Base-by-base conservation (phyloP, 2,113 vertebrate genomes). In the Megaleporinus macrocephalus region DNA sequence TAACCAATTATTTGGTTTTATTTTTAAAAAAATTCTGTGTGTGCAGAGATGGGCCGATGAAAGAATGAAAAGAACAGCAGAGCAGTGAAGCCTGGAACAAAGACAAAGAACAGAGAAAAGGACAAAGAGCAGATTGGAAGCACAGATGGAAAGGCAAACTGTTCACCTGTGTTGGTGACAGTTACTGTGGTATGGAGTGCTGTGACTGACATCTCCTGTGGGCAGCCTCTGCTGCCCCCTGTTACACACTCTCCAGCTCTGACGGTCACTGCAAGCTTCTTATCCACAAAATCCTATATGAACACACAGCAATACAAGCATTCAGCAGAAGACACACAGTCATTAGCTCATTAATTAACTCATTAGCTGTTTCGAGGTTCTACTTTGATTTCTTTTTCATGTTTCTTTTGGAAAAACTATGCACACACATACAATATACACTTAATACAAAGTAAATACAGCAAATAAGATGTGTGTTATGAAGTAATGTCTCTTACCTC, bases 231-330 rank as follows among this genome's bases (percentile, higher is more conserved):
- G 0, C 92, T 69, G 9, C 66, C 83, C 0, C 13, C 89, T 79
- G 62, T 86, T 1, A 88, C 76, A 0, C 95, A 95, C 0, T 89
- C 85, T 11, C 90, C 90, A 11, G 86, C 90, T 81, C 94, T 93
- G 0, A 93, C 88, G 0, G 72, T 87, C 22, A 96, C 86, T 83
- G 92, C 84, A 83, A 97, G 90, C 88, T 92, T 95, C 83, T 90
- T 92, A 53, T 95, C 92, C n/a, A 92, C 83, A 9, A 94, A 95
- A 80, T 98, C 97, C 97, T 98, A 47, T 2, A 76, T 24, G 49
- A 33, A 49, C 55, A 73, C 22, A 73, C 57, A 68, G 0, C 30
- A 65, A 33, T 18, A 29, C 33, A 71, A 20, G 3, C 22, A 53
- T 27, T 70, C 27, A 24, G 47, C 16, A 29, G 33, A 6, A 36